A percentile compares a stretch with the other conserved stretches of the same genome.
Conservation (phyloP, 2,888 invertebrate genomes). For the Cerceris rybyensis region DNA sequence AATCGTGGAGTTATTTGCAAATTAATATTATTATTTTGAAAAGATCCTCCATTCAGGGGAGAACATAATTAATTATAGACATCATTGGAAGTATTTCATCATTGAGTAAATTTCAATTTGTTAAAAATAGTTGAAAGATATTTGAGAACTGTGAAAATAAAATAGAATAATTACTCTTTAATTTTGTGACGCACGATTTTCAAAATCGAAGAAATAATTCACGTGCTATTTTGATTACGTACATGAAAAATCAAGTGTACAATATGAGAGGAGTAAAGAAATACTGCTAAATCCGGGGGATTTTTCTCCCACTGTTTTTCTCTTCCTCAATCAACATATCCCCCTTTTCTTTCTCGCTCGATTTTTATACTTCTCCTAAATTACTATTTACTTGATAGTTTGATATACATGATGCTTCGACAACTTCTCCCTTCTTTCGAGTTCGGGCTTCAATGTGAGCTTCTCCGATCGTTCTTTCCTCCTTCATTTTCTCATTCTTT, state of each 20-base stretch:
- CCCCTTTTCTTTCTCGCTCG: not conserved
- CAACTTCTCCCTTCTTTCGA: conserved; percentile 24
- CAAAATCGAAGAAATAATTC: too few relatives aligned
- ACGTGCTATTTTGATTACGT: not conserved
- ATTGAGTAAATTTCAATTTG: too few relatives aligned
- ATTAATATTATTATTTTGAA: too few relatives aligned
- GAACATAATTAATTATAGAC: too few relatives aligned
- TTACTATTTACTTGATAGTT: conserved; percentile 29
- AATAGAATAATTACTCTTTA: too few relatives aligned
- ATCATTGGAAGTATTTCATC: too few relatives aligned
- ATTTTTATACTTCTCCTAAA: conserved; percentile 21
- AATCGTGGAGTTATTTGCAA: too few relatives aligned
- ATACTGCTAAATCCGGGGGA: conserved; percentile 29
- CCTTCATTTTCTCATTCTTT: conserved; percentile 2
- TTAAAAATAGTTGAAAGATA: too few relatives aligned
- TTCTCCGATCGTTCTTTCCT: not conserved
- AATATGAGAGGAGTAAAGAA: conserved; percentile 15
- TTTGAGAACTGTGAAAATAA: too few relatives aligned
- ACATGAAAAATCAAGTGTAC: not conserved
- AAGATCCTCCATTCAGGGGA: too few relatives aligned
- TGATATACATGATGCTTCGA: conserved; percentile 37
- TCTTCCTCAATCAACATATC: not conserved
- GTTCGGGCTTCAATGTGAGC: conserved; percentile 13
- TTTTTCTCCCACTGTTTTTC: conserved; percentile 8
- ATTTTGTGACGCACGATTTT: too few relatives aligned